Evolutionary conservation across 2,888 invertebrate genomes (phyloP).

Genomic region (Gordius sp.): DNA sequence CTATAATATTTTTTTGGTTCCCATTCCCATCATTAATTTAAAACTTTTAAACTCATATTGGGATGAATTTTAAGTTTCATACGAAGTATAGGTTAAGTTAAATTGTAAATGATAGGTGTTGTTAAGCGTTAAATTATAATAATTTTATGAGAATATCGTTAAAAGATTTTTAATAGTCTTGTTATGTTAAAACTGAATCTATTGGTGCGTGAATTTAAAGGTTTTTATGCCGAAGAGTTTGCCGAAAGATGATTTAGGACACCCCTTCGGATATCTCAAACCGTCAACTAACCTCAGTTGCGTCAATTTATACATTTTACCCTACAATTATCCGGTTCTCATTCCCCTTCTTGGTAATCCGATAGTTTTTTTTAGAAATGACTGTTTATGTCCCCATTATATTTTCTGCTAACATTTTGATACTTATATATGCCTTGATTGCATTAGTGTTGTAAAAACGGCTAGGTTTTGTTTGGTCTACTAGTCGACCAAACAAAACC

Average conservation of each 20-base stretch:
- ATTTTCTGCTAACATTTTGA: no score
- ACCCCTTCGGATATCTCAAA: constrained; percentile 89
- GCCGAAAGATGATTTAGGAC: constrained; percentile 56
- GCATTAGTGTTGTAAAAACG: background rate
- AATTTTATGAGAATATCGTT: no score
- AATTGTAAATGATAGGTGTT: no score
- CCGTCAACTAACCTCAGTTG: constrained; percentile 69
- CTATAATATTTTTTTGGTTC: background rate
- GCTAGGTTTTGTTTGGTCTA: no score
- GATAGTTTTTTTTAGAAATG: no score
- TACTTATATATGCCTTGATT: constrained; percentile 4
- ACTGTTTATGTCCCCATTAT: no score
- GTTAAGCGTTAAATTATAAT: no score
- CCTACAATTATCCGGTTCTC: constrained; percentile 87
- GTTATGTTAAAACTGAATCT: constrained; percentile 17
- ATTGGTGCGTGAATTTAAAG: constrained; percentile 30
- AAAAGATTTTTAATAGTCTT: no score
- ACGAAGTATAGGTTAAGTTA: no score
- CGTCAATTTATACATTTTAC: constrained; percentile 85
- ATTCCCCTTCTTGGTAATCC: constrained; percentile 45
- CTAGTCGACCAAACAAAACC: no score
- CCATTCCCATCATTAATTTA: constrained; percentile 14
- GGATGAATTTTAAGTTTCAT: background rate
- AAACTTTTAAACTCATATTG: background rate
- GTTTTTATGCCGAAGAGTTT: constrained; percentile 67